Conservation (phyloP, 1,140 invertebrate genomes). For the Diorhabda elongata region DNA sequence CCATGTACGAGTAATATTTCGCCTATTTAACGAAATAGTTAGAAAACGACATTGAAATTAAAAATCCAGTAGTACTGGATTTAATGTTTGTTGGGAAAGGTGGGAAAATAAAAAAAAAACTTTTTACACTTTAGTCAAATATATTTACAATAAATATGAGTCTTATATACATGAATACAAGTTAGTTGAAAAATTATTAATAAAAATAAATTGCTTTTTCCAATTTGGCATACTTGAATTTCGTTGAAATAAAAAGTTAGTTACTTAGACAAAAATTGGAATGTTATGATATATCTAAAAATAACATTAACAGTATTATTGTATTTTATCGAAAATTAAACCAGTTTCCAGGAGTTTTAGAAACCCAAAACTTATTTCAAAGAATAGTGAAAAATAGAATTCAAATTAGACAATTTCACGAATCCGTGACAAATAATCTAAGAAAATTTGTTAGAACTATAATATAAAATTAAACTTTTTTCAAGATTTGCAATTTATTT, state of each 20-base stretch:
- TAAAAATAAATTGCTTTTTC: conserved; percentile 10
- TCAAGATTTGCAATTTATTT: conserved; percentile 12
- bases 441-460: neutral
- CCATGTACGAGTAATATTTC: neutral
- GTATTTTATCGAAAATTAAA: neutral
- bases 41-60: neutral
- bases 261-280: conserved; percentile 8
- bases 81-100: neutral
- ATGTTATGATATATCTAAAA: conserved; percentile 1
- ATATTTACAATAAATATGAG: conserved; percentile 41
- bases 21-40: neutral
- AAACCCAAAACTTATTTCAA: too few relatives aligned
- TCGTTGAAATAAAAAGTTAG: conserved; percentile 15
- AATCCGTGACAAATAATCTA: too few relatives aligned
- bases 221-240: conserved; percentile 20
- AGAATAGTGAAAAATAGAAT: too few relatives aligned
- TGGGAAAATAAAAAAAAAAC: conserved; percentile 21
- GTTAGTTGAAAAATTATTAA: conserved; percentile 26
- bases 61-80: neutral
- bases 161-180: conserved; percentile 33
- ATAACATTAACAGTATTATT: conserved; percentile 1
- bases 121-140: conserved; percentile 36
- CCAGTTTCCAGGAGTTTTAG: neutral
- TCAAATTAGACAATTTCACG: too few relatives aligned
- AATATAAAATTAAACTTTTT: conserved; percentile 10